These are phyloP conservation scores for Bucorvus abyssinicus DNA, from an alignment of 2,797 vertebrate species.

Conservation along the genomic window DNA sequence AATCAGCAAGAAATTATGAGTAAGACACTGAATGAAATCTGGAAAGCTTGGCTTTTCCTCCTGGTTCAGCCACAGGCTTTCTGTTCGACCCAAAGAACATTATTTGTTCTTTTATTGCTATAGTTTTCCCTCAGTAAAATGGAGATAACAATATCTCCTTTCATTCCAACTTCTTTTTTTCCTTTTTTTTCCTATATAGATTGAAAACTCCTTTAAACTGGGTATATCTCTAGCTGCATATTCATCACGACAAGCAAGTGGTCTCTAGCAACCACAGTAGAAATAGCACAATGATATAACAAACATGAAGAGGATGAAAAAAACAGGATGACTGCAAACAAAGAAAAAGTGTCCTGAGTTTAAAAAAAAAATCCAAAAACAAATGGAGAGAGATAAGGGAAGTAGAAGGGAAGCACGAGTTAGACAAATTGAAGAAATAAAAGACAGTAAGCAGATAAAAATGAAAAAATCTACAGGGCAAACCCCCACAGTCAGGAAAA, in stretches of 20 bases:
- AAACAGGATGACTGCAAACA: not conserved
- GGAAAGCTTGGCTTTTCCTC: slow-evolving; percentile 13
- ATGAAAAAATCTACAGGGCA: not conserved
- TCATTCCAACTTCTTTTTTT: not conserved
- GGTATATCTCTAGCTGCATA: not conserved
- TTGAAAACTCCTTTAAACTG: not conserved
- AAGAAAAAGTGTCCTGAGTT: not conserved
- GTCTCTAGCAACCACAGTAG: not conserved
- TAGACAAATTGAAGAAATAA: not conserved
- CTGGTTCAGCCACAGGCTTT: slow-evolving; percentile 12
- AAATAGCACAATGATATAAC: not conserved
- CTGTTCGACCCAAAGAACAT: not conserved
- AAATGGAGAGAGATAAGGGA: no score
- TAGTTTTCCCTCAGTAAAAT: not conserved
- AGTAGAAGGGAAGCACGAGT: not conserved
- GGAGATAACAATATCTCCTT: not conserved
- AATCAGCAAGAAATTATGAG: slow-evolving; percentile 29
- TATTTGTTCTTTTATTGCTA: not conserved
- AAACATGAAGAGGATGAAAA: not conserved
- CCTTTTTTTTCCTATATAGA: not conserved
- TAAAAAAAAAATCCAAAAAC: not conserved
- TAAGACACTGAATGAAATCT: slow-evolving; percentile 15
- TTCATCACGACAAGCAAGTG: not conserved
- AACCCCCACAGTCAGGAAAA: not conserved
- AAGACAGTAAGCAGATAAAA: not conserved